Base-by-base conservation (phyloP, 2,113 vertebrate genomes). In the Antennarius striatus region DNA sequence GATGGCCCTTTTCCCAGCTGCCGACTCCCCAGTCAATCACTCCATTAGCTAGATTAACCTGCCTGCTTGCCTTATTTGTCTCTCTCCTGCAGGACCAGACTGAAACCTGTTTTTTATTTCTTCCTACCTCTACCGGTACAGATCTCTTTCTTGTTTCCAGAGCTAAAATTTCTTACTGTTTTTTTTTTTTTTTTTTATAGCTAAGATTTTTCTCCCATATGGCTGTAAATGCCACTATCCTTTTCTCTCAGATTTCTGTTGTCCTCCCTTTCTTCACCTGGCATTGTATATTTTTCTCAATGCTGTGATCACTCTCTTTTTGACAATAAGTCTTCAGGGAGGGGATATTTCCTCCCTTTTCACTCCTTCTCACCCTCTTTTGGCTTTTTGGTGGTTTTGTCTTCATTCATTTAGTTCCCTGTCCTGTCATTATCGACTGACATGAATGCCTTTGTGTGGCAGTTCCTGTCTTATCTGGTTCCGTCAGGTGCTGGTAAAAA, bases 391-490 rank as follows among this genome's bases (percentile, higher is more conserved):
- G 40, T 65, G 56, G 39, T 64, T 67, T 36, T 49, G 50, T 2
- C 47, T 49, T 66, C 29, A 48, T 73, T 66, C 55, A 45, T 82
- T 73, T 66, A 65, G 29, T 57, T 71, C 68, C 64, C 46, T 71
- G 63, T 72, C 51, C 58, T 76, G 70, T 74, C 79, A 82, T 85
- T 84, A 82, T 86, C 48, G 55, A 51, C 67, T 82, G 69, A 56
- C 36, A 40, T 51, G 51, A 73, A 39, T 67, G 67, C 50, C 76
- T 82, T 76, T 84, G 79, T 86, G 57, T 70, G 63, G 74, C 63
- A 65, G 78, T 52, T 83, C 72, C 55, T 45, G 80, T 79, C 84
- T 91, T 91, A 90, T 90, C 89, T 76, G 62, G n/a, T 56, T 71
- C 71, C 81, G 80, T 85, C 88, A 88, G 88, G 76, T 88, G 86